Conservation (phyloP, 1,140 invertebrate species). For the Ptiloglossa arizonensis region DNA sequence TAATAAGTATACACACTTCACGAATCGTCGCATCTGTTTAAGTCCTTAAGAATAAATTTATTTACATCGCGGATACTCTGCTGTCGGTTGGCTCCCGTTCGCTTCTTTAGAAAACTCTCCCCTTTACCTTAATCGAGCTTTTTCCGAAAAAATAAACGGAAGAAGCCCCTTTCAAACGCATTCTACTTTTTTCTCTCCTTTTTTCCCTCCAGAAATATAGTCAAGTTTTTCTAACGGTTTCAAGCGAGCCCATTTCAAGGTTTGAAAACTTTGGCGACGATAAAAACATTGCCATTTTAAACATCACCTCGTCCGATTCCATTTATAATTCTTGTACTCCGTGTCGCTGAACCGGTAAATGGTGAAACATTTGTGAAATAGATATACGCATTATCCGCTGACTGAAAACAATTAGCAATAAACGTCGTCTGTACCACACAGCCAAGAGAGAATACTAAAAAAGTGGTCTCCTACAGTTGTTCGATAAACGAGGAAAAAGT, state of each 20-base stretch:
- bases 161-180: not conserved
- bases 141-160: constrained; percentile 31
- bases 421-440: constrained; percentile 27
- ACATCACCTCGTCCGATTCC: not conserved
- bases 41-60: constrained; percentile 56
- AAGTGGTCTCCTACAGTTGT: not conserved
- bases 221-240: constrained; percentile 23
- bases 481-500: no score
- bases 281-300: not conserved
- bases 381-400: constrained; percentile 3
- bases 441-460: constrained; percentile 41
- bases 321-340: not conserved
- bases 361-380: constrained; percentile 5
- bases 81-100: constrained; percentile 1
- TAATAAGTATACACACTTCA: constrained; percentile 46
- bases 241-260: constrained; percentile 19
- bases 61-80: constrained; percentile 44
- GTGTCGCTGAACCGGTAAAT: constrained; percentile 9
- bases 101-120: constrained; percentile 4
- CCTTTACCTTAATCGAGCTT: not conserved
- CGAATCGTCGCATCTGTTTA: constrained; percentile 41
- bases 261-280: not conserved
- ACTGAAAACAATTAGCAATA: constrained; percentile 44
- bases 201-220: not conserved
- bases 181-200: not conserved